Percentiles rank a stretch among this genome's conserved stretches.
Evolutionary conservation across 2,888 invertebrate genomes (phyloP).

Genomic region (Drosophila emarginata): DNA sequence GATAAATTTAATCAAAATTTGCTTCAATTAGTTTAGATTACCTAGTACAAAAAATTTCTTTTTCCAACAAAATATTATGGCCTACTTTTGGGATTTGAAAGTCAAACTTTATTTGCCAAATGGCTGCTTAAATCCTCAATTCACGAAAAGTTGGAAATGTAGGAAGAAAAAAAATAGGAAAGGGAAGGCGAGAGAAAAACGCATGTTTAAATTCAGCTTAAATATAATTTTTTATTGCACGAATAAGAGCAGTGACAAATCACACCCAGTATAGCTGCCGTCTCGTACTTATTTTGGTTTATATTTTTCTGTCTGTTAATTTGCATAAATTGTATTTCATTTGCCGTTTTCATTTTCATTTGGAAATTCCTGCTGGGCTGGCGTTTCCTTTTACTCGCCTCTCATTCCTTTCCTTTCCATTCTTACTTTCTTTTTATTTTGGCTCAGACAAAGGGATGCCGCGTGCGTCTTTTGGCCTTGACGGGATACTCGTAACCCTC

Average conservation of each 20-base stretch:
- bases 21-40: too few species aligned
- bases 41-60: too few species aligned
- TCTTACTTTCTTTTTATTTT: neutral
- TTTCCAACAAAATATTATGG: neutral
- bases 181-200: neutral
- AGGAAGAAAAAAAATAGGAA: neutral
- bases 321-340: conserved; percentile 53
- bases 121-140: neutral
- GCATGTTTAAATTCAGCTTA: conserved; percentile 50
- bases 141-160: conserved; percentile 16
- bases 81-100: neutral
- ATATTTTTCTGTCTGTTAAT: conserved; percentile 48
- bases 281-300: conserved; percentile 69
- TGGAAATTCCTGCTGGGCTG: conserved; percentile 32
- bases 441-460: conserved; percentile 79
- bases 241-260: conserved; percentile 70
- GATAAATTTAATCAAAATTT: too few species aligned
- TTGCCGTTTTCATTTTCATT: conserved; percentile 33
- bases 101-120: too few species aligned
- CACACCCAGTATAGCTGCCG: conserved; percentile 65
- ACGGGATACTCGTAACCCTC: conserved; percentile 81
- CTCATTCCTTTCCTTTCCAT: neutral
- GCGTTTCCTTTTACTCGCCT: neutral
- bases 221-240: conserved; percentile 66
- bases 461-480: conserved; percentile 79